phyloP scores from a whole-genome alignment of 1,140 invertebrate genomes.

The Cydia splendana region DNA sequence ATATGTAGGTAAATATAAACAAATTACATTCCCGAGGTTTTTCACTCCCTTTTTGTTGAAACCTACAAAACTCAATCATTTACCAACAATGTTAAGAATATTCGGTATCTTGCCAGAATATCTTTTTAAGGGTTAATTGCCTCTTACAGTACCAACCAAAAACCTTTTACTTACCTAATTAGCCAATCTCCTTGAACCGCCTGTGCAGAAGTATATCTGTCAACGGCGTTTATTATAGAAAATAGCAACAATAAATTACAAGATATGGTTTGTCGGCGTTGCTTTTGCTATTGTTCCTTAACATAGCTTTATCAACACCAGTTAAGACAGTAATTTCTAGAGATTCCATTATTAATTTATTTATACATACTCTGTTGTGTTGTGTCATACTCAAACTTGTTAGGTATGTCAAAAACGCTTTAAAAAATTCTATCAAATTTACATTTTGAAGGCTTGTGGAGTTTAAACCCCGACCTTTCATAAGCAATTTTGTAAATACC shows the following conservation, averaged over 20 bases:
- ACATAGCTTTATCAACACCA: not conserved
- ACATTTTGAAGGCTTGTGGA: no score
- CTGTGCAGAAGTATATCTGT: constrained; percentile 48
- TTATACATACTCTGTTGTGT: not conserved
- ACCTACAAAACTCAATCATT: not conserved
- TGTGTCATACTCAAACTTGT: not conserved
- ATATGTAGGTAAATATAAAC: no score
- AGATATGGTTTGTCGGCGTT: constrained; percentile 35
- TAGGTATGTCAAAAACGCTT: no score
- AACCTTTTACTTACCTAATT: constrained; percentile 40
- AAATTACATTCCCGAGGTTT: no score
- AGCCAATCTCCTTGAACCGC: constrained; percentile 61
- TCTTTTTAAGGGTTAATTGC: not conserved
- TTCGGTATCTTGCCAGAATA: not conserved
- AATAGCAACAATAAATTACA: constrained; percentile 52
- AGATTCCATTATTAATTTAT: not conserved
- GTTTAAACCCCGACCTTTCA: no score
- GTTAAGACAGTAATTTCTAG: not conserved
- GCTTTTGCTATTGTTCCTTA: constrained; percentile 31
- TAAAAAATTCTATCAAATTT: no score
- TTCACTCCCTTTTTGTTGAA: no score
- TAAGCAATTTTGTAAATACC: no score
- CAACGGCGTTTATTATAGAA: constrained; percentile 43
- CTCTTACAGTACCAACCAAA: not conserved
- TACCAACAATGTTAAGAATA: not conserved